phyloP scores from a whole-genome alignment of 1,140 invertebrate species.

The Euschistus heros region DNA sequence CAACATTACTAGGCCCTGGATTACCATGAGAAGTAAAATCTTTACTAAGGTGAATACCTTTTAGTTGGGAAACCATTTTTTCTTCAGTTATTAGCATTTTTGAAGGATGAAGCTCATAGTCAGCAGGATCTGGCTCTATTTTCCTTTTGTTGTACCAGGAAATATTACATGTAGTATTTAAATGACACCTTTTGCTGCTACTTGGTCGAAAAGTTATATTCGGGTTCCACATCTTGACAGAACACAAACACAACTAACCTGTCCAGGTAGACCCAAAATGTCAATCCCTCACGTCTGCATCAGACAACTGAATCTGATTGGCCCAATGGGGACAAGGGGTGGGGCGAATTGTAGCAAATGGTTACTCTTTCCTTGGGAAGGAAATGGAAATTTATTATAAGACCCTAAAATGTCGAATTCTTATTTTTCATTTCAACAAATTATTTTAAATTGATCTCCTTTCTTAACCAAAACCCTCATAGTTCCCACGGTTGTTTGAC shows the following conservation, averaged over 20 bases:
- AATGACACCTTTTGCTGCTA: too few relatives aligned
- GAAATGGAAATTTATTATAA: too few relatives aligned
- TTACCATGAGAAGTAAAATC: slow-evolving; percentile 21
- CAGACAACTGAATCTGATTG: too few relatives aligned
- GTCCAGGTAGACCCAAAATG: background rate
- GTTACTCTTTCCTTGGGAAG: too few relatives aligned
- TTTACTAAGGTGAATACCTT: slow-evolving; percentile 25
- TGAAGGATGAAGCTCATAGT: slow-evolving; percentile 14
- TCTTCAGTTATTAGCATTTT: slow-evolving; percentile 27
- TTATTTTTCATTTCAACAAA: too few relatives aligned
- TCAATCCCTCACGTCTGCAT: too few relatives aligned
- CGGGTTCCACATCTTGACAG: slow-evolving; percentile 6
- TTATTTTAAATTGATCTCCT: too few relatives aligned
- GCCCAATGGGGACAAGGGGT: too few relatives aligned
- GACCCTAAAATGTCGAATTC: too few relatives aligned
- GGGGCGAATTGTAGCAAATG: too few relatives aligned
- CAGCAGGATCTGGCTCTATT: background rate
- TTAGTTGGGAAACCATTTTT: slow-evolving; percentile 26
- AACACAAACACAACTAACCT: background rate
- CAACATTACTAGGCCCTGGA: background rate
- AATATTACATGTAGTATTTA: background rate
- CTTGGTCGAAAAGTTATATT: background rate
- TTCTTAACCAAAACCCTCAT: too few relatives aligned
- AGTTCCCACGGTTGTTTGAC: too few relatives aligned
- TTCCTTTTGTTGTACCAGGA: slow-evolving; percentile 10